Evolutionary conservation across 1,140 invertebrate species (phyloP).

Genomic region (Drosophila eugracilis): DNA sequence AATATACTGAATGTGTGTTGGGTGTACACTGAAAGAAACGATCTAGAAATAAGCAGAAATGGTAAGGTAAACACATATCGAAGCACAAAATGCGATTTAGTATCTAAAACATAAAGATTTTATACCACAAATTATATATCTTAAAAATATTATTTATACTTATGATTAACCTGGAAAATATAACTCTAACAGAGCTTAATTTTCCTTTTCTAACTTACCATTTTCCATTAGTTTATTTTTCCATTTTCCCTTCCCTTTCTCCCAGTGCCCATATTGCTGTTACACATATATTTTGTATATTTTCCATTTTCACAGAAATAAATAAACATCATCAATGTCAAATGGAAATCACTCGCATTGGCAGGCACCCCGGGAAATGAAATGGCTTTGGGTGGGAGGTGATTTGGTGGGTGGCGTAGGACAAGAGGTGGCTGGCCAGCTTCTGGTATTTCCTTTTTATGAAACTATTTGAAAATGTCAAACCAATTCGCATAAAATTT

Average conservation of each 20-base stretch:
- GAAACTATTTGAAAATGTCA: conserved; percentile 82
- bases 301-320: conserved; percentile 82
- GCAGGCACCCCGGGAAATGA: conserved; percentile 45
- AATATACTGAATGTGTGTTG: conserved; percentile 11
- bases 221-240: no score
- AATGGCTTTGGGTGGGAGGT: conserved; percentile 27
- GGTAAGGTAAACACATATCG: no score
- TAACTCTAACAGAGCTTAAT: no score
- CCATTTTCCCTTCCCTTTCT: not conserved
- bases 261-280: conserved; percentile 20
- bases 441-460: conserved; percentile 74
- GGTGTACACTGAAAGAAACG: not conserved
- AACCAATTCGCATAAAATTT: conserved; percentile 82
- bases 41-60: no score
- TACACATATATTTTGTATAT: conserved; percentile 64
- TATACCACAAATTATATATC: no score
- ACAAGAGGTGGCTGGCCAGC: not conserved
- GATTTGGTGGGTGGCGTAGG: conserved; percentile 1
- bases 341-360: conserved; percentile 76
- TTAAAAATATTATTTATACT: no score
- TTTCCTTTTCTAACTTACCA: no score
- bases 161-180: no score
- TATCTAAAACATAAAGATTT: no score
- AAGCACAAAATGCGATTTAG: no score
- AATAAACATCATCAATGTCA: conserved; percentile 84